Evolutionary conservation across 1,140 invertebrate genomes (phyloP).

Genomic region (Drosophila mojavensis): DNA sequence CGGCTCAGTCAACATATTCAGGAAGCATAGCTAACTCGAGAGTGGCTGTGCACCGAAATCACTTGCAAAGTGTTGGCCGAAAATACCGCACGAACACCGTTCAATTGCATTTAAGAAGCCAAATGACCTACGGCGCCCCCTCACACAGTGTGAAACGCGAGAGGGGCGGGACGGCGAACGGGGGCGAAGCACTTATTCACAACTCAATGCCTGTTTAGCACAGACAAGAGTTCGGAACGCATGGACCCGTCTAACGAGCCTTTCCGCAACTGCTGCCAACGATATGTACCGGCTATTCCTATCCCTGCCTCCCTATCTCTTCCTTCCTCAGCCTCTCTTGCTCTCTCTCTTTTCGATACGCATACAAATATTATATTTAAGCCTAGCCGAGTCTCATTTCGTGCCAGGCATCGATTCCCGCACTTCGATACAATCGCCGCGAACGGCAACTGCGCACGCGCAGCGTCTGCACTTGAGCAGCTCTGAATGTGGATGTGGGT

Average conservation of each 20-base stretch:
- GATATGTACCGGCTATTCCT: neutral
- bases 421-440: slow-evolving; percentile 57
- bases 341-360: slow-evolving; percentile 40
- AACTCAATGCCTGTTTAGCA: slow-evolving; percentile 74
- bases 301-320: neutral
- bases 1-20: slow-evolving; percentile 13
- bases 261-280: slow-evolving; percentile 73
- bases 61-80: slow-evolving; percentile 74
- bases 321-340: neutral
- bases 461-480: slow-evolving; percentile 37
- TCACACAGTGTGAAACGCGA: neutral
- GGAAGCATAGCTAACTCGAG: slow-evolving; percentile 28
- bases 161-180: neutral
- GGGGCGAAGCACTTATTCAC: slow-evolving; percentile 46
- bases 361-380: slow-evolving; percentile 76
- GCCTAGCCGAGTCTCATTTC: slow-evolving; percentile 56
- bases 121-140: slow-evolving; percentile 70
- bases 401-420: slow-evolving; percentile 68
- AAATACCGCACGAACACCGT: slow-evolving; percentile 75
- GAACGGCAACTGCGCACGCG: slow-evolving; percentile 67
- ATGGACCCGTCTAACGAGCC: slow-evolving; percentile 55
- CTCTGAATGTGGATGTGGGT: slow-evolving; percentile 18
- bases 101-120: slow-evolving; percentile 79
- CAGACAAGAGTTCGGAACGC: slow-evolving; percentile 16
- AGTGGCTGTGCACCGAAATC: slow-evolving; percentile 49